Evolutionary conservation across 2,797 vertebrate genomes (phyloP).

Genomic region (Phaenicophaeus curvirostris): DNA sequence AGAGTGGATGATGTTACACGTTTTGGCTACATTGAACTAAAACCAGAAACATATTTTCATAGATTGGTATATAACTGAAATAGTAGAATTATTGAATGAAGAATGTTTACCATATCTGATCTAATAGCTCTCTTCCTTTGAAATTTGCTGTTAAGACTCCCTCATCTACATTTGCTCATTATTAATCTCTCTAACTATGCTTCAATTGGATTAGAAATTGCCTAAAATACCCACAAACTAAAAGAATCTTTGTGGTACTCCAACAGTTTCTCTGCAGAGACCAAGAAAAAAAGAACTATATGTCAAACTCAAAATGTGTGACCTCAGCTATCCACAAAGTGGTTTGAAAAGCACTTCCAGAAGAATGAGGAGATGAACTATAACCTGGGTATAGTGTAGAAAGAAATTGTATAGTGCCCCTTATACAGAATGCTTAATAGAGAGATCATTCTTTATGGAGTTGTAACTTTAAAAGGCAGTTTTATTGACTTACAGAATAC

Average conservation of each 20-base stretch:
- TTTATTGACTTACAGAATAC: slow-evolving; percentile 57
- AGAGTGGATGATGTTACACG: background rate
- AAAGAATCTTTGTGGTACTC: background rate
- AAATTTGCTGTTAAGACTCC: background rate
- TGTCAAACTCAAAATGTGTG: background rate
- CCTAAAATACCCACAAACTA: background rate
- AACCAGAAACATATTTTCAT: background rate
- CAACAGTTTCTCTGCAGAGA: background rate
- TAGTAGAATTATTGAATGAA: background rate
- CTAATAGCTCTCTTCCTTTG: background rate
- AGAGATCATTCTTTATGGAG: background rate
- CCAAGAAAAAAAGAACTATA: background rate
- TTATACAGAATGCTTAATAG: background rate
- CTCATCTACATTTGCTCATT: background rate
- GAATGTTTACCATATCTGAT: background rate
- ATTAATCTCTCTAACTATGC: background rate
- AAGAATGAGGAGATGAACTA: background rate
- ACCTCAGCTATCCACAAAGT: background rate
- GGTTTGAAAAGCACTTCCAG: background rate
- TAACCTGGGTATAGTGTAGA: background rate
- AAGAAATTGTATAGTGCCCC: background rate
- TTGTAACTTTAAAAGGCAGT: slow-evolving; percentile 45
- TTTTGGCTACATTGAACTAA: background rate
- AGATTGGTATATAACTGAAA: background rate
- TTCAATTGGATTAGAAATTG: background rate